phyloP scores from a whole-genome alignment of 1,140 invertebrate species.

The Patella vulgata region DNA sequence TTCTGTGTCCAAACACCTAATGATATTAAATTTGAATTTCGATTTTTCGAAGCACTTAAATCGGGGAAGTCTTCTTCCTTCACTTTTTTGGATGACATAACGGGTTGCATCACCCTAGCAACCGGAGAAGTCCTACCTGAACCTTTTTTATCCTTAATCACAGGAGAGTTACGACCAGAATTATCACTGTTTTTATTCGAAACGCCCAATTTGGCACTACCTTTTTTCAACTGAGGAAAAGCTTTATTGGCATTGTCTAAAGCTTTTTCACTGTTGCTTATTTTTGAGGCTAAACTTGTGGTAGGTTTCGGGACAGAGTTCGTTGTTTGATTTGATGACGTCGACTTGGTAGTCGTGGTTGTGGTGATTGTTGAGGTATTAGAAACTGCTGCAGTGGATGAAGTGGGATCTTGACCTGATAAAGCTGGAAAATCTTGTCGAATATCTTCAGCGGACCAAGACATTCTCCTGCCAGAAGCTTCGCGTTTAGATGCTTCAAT shows the following conservation, averaged over 20 bases:
- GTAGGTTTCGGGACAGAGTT: slow-evolving; percentile 1
- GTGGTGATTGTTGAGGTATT: not conserved
- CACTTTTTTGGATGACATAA: not conserved
- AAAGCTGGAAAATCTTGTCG: slow-evolving; percentile 56
- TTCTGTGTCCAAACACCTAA: slow-evolving; percentile 8
- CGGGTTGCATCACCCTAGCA: slow-evolving; percentile 10
- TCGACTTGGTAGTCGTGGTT: too few relatives aligned
- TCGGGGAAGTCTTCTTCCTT: slow-evolving; percentile 40
- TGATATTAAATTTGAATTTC: not conserved
- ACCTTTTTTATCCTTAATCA: slow-evolving; percentile 6
- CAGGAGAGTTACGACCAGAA: not conserved
- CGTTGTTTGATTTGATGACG: not conserved
- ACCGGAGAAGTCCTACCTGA: not conserved
- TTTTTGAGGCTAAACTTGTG: too few relatives aligned
- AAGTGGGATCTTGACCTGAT: slow-evolving; percentile 1
- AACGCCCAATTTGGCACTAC: not conserved
- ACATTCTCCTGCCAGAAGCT: slow-evolving; percentile 17
- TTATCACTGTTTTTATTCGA: not conserved
- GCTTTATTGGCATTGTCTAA: too few relatives aligned
- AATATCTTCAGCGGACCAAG: slow-evolving; percentile 10
- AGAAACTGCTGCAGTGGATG: not conserved
- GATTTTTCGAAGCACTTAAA: slow-evolving; percentile 18
- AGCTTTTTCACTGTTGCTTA: too few relatives aligned
- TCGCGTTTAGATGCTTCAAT: slow-evolving; percentile 46
- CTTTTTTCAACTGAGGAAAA: too few relatives aligned